Percentiles rank a stretch among this genome's conserved stretches.
Conservation (phyloP, 2,113 vertebrate species). For the Thermophis baileyi region DNA sequence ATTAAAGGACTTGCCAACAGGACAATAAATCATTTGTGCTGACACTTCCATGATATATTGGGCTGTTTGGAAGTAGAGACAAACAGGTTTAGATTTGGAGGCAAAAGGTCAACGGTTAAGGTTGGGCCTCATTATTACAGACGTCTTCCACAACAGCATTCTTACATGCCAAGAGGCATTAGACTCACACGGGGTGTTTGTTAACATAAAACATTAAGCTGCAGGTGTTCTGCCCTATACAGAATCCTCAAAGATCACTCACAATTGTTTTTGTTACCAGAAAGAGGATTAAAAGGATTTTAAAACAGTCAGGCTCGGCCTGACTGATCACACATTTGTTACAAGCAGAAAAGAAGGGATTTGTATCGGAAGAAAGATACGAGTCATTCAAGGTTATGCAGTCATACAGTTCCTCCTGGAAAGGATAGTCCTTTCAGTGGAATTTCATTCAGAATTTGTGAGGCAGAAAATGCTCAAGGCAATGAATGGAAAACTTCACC, state of each 20-base stretch:
- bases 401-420: slow-evolving; percentile 53
- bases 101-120: slow-evolving; percentile 48
- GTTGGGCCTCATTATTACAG: slow-evolving; percentile 43
- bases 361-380: slow-evolving; percentile 11
- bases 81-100: slow-evolving; percentile 24
- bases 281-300: slow-evolving; percentile 75
- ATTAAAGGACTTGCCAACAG: slow-evolving; percentile 16
- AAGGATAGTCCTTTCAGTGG: slow-evolving; percentile 64
- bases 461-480: slow-evolving; percentile 66
- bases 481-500: slow-evolving; percentile 65
- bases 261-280: slow-evolving; percentile 67
- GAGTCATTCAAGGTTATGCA: not conserved
- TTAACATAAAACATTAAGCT: slow-evolving; percentile 35
- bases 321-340: slow-evolving; percentile 47
- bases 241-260: slow-evolving; percentile 68
- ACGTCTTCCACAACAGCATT: not conserved
- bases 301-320: slow-evolving; percentile 57
- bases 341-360: slow-evolving; percentile 21
- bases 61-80: slow-evolving; percentile 41
- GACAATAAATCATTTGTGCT: slow-evolving; percentile 42
- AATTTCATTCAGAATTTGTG: slow-evolving; percentile 75
- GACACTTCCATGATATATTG: slow-evolving; percentile 31
- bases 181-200: slow-evolving; percentile 46
- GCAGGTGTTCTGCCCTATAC: slow-evolving; percentile 67
- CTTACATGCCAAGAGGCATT: slow-evolving; percentile 36